Evolutionary conservation across 1,140 invertebrate genomes (phyloP).

Genomic region (Cydia strobilella): DNA sequence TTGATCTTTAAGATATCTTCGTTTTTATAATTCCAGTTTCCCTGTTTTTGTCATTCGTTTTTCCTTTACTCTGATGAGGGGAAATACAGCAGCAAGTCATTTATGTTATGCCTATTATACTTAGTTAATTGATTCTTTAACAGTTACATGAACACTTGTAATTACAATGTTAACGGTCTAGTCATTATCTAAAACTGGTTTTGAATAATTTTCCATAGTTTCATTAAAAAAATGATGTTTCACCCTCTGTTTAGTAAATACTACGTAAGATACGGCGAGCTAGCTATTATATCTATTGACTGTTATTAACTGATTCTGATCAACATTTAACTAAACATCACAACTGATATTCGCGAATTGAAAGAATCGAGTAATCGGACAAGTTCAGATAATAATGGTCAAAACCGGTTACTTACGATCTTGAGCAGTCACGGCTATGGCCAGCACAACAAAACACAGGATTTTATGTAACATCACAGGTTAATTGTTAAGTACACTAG

Average conservation of each 20-base stretch:
- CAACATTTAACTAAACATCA: not conserved
- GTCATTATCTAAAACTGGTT: not conserved
- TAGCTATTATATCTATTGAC: no score
- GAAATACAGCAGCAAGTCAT: not conserved
- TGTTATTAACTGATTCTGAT: not conserved
- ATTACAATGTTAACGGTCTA: not conserved
- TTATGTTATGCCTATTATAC: not conserved
- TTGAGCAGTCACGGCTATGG: slow-evolving; percentile 31
- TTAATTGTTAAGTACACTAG: not conserved
- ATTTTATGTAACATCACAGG: slow-evolving; percentile 18
- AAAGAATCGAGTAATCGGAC: not conserved
- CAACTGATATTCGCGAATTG: not conserved
- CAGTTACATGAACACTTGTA: not conserved
- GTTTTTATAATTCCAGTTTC: not conserved
- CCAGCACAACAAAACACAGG: slow-evolving; percentile 36
- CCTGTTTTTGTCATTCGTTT: slow-evolving; percentile 7
- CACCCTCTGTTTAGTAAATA: no score
- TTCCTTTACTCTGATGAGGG: not conserved
- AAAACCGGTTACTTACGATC: slow-evolving; percentile 41
- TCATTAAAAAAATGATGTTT: not conserved
- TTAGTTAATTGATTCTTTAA: slow-evolving; percentile 14
- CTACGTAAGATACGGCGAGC: not conserved
- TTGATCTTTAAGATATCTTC: slow-evolving; percentile 4
- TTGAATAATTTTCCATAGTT: not conserved
- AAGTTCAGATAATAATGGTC: slow-evolving; percentile 11